A percentile compares a stretch with the other conserved stretches of the same genome.
Conservation (phyloP, 2,113 vertebrate genomes). For the Sinocyclocheilus anophthalmus region DNA sequence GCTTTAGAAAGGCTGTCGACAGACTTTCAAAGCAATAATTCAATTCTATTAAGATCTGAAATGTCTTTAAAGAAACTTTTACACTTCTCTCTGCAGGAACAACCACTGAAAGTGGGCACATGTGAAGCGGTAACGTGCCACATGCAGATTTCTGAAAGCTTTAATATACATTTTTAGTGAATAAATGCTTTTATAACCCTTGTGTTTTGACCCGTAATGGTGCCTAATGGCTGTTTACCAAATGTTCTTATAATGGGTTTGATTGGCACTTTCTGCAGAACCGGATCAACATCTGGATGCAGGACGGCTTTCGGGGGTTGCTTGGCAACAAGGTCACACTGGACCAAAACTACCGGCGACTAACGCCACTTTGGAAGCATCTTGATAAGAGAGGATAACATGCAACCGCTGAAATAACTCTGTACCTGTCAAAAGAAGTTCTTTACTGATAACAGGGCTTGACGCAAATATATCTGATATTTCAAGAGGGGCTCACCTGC, state of each 20-base stretch:
- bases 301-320: conserved; percentile 67
- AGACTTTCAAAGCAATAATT: neutral
- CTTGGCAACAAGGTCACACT: conserved; percentile 68
- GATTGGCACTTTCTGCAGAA: conserved; percentile 56
- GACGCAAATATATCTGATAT: conserved; percentile 54
- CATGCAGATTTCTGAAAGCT: neutral
- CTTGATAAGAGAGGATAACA: conserved; percentile 45
- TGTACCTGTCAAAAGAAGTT: conserved; percentile 52
- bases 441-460: conserved; percentile 65
- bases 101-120: neutral
- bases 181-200: conserved; percentile 18
- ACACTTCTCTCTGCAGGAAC: neutral
- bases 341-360: conserved; percentile 28
- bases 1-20: neutral
- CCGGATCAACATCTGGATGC: conserved; percentile 69
- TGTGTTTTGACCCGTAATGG: conserved; percentile 31
- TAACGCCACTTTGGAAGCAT: conserved; percentile 49
- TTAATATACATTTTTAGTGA: neutral
- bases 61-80: neutral
- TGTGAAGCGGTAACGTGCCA: neutral
- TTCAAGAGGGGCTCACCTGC: conserved; percentile 14
- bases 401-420: conserved; percentile 4
- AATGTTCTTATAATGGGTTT: conserved; percentile 36
- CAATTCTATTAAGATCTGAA: neutral
- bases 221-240: conserved; percentile 41